Evolutionary conservation across 2,888 invertebrate genomes (phyloP), one percentile per base, ranked within the genome.

Genomic region (Reticulitermes lucifugus): DNA sequence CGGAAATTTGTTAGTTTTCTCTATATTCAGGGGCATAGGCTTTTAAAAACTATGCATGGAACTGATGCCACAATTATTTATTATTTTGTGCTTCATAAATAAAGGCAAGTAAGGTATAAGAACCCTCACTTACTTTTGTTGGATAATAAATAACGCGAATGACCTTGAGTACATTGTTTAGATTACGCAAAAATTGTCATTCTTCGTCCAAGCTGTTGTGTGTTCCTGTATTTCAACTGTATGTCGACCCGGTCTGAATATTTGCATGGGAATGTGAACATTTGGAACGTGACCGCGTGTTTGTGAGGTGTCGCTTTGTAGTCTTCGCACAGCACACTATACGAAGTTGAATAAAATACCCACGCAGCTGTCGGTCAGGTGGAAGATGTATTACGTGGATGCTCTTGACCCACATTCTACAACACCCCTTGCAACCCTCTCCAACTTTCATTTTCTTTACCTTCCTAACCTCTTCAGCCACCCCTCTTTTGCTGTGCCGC

Each of bases 371-470:
- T 55, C 55, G 55, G 55, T 18, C 55, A 18, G 55, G 70, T 70
- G 18, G 70, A 71, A 18, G 73, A 73, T 73, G 73, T 18, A 41
- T 73, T 73, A 73, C 73, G 73, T 41, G 6, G 41, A 18, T 73
- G 73, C 73, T 73, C 73, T 73, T 73, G 73, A 73, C 73, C 73
- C 73, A 73, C 73, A 73, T 73, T 73, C 41, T 73, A 22, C 25
- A 65, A 2, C 65, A 65, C 9, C 65, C 65, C 65, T 12, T 65
- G n/a, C 9, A 9, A 25, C 6, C 6, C 65, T n/a, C n/a, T n/a
- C n/a, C n/a, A 25, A 65, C 65, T 65, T 65, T 65, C 65, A 14
- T 65, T 65, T 65, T 65, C n/a, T 65, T 65, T 25, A 65, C 25
- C 25, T 65, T 65, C 4, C n/a, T 12, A 25, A 65, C 65, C 65